A percentile compares a stretch with the other conserved stretches of the same genome.
Evolutionary conservation across 2,113 vertebrate species (phyloP).

Genomic region (Aspidoscelis tigris): DNA sequence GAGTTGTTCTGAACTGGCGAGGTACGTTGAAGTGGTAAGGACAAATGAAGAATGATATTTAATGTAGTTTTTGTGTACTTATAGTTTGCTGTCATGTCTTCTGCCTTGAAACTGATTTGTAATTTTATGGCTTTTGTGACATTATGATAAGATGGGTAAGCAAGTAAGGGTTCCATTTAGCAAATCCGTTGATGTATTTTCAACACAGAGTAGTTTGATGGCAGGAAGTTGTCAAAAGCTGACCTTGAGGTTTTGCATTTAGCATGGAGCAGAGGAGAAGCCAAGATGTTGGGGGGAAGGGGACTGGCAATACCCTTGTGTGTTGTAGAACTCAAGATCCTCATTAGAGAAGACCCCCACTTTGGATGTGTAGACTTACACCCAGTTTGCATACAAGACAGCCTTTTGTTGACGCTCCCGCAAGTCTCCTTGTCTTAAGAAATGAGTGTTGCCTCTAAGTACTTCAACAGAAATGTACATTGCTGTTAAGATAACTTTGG

Average conservation of each 20-base stretch:
- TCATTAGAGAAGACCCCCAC: constrained; percentile 57
- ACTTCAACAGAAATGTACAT: constrained; percentile 21
- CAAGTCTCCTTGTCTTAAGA: fast-evolving
- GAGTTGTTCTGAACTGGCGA: constrained; percentile 66
- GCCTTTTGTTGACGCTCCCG: neutral
- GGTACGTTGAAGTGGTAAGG: constrained; percentile 79
- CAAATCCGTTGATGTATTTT: constrained; percentile 74
- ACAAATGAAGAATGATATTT: constrained; percentile 88
- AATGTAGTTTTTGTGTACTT: constrained; percentile 95
- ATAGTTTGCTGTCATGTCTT: constrained; percentile 84
- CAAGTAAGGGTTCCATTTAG: constrained; percentile 79
- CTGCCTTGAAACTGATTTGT: constrained; percentile 83
- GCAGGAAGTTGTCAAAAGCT: constrained; percentile 54
- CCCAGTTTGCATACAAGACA: neutral
- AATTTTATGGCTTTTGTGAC: constrained; percentile 80
- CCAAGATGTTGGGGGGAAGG: no score
- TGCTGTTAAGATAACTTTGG: neutral
- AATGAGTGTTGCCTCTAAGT: neutral
- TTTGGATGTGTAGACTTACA: constrained; percentile 58
- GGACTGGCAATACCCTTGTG: constrained; percentile 20
- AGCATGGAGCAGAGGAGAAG: neutral
- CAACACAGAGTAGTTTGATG: constrained; percentile 63
- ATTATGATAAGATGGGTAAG: constrained; percentile 77
- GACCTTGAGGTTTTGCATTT: constrained; percentile 70
- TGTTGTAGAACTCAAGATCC: constrained; percentile 58